phyloP scores from a whole-genome alignment of 2,113 vertebrate genomes.

The Chlorodrepanis virens region DNA sequence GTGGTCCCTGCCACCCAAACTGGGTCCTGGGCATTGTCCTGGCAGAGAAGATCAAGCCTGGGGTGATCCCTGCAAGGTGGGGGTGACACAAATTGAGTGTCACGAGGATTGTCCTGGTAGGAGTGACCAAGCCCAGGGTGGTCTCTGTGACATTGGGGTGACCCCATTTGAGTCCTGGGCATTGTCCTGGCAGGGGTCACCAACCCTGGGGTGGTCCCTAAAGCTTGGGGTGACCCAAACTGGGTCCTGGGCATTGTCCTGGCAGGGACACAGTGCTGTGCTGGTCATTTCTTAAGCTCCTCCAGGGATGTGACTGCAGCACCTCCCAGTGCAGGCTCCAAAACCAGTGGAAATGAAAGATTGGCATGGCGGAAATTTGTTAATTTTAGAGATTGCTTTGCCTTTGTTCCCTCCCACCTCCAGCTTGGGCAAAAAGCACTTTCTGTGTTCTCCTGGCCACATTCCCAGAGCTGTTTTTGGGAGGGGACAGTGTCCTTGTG shows the following conservation, averaged over 20 bases:
- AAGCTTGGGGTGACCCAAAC: no score
- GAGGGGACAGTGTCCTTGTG: not conserved
- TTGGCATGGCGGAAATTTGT: fast-evolving
- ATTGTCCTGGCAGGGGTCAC: not conserved
- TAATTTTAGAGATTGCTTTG: not conserved
- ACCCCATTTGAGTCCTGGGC: not conserved
- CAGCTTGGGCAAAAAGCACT: not conserved
- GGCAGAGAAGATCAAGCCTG: no score
- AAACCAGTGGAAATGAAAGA: not conserved
- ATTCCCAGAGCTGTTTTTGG: fast-evolving
- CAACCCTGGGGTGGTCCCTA: no score
- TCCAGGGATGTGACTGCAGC: fast-evolving
- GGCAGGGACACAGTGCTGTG: not conserved
- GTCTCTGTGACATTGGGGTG: no score
- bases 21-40: no score
- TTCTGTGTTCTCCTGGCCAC: no score
- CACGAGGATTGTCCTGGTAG: not conserved
- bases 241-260: no score
- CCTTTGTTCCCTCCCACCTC: not conserved
- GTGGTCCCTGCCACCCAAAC: not conserved
- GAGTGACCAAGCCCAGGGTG: fast-evolving
- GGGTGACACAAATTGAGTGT: no score
- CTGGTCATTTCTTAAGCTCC: fast-evolving
- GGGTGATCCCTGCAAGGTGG: no score
- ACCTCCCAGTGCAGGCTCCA: not conserved